Evolutionary conservation across 1,140 invertebrate species (phyloP).

Genomic region (Globodera rostochiensis): DNA sequence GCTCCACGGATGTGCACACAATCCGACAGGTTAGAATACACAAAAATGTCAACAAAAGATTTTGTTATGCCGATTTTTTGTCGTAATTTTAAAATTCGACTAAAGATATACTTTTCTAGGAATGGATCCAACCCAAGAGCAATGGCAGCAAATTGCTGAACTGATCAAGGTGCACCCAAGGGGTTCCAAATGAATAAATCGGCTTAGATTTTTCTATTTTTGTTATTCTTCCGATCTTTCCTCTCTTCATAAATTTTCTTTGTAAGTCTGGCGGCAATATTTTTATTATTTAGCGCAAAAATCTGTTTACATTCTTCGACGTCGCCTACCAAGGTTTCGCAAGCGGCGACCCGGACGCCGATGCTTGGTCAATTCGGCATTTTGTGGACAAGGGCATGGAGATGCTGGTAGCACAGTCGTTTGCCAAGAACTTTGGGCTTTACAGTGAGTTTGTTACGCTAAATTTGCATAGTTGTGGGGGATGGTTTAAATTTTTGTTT

Average conservation of each 20-base stretch:
- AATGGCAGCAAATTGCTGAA: too few species aligned
- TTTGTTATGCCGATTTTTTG: too few species aligned
- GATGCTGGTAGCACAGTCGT: conserved; percentile 88
- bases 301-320: conserved; percentile 94
- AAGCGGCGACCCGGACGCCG: conserved; percentile 80
- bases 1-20: conserved; percentile 97
- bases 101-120: conserved; percentile 68
- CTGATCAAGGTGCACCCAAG: too few species aligned
- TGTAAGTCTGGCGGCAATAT: conserved; percentile 78
- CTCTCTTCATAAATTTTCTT: not conserved
- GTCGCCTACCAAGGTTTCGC: conserved; percentile 95
- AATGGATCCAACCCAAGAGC: conserved; percentile 71
- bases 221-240: not conserved
- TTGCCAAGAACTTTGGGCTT: conserved; percentile 97
- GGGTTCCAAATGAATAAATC: too few species aligned
- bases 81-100: too few species aligned
- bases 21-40: conserved; percentile 76
- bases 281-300: conserved; percentile 74
- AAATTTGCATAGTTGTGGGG: too few species aligned
- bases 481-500: not conserved
- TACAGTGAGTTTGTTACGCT: conserved; percentile 72
- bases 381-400: conserved; percentile 91
- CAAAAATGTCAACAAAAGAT: too few species aligned
- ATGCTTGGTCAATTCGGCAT: conserved; percentile 84
- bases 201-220: too few species aligned